Base-by-base conservation (phyloP, 2,797 vertebrate genomes). In the Luscinia megarhynchos region DNA sequence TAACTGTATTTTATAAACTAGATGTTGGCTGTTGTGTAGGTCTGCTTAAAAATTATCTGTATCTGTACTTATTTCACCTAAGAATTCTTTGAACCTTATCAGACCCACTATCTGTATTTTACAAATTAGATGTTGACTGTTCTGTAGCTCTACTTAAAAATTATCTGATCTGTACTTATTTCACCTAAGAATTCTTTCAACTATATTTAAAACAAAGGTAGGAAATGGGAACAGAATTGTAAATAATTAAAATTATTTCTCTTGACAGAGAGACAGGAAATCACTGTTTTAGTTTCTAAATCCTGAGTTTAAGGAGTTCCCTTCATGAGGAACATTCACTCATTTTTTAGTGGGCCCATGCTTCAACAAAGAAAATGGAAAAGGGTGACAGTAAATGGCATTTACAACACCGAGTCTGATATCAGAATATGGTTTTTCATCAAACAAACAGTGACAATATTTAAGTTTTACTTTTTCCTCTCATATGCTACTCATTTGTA, bases 191-290 rank as follows among this genome's bases (percentile, higher is more conserved):
- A 80, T 89, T 81, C 62, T 89, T 91, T 84, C 2, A 15, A 92
- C 24, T 46, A 24, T 72, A 84, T 91, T 89, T 84, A 51, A 96
- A 96, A 95, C 89, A 97, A 97, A 97, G 70, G 50, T 96, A 94
- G 92, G 83, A 97, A 95, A 83, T 91, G 58, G 40, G 73, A 95
- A 76, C 62, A 90, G 94, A 97, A 94, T 12, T 89, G 83, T 93
- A 96, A 96, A 95, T 94, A 97, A 96, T 89, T 87, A 81, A 93
- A 94, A 96, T 92, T 0, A 94, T 83, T 91, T 88, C 76, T 95
- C 84, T 82, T 94, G 94, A 97, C 89, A 95, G 81, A 84, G 76
- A 92, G 75, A 89, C 93, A 94, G 92, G 90, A 97, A 97, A 94
- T 69, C 53, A 67, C 74, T 94, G 87, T 93, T 95, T 92, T 88